A percentile compares a stretch with the other conserved stretches of the same genome.
Conservation (phyloP, 2,113 vertebrate species). For the Brachypteracias leptosomus region DNA sequence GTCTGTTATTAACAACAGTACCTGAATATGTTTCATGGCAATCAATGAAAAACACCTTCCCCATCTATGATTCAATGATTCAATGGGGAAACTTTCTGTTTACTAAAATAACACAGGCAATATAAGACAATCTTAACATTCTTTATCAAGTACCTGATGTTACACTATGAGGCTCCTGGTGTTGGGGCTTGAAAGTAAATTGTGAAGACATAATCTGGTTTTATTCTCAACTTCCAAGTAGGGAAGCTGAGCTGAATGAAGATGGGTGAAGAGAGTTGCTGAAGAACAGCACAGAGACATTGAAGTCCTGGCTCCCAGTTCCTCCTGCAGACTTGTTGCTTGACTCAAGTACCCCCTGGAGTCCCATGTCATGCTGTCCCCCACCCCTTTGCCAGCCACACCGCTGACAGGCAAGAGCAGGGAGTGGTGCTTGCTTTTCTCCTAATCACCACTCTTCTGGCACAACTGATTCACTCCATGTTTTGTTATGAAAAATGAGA, state of each 20-base stretch:
- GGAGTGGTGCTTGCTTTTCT: background rate
- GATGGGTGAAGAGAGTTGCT: background rate
- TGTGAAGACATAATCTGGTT: background rate
- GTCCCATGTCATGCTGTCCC: background rate
- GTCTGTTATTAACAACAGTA: background rate
- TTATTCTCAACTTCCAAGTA: background rate
- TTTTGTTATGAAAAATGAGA: background rate
- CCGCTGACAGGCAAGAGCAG: background rate
- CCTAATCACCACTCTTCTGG: background rate
- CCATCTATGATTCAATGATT: background rate
- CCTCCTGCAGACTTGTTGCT: background rate
- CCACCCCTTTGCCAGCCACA: background rate
- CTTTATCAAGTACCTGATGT: background rate
- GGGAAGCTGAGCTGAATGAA: background rate
- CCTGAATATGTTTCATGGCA: background rate
- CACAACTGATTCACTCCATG: background rate
- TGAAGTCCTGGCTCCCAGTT: background rate
- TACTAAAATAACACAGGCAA: background rate
- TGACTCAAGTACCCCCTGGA: too few species aligned
- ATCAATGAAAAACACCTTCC: background rate
- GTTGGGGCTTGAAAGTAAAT: background rate
- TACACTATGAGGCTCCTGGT: background rate
- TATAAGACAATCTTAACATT: background rate
- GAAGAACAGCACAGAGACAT: background rate
- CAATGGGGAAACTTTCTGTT: background rate